Evolutionary conservation across 1,140 invertebrate species (phyloP).

Genomic region (Archegozetes longisetosus): DNA sequence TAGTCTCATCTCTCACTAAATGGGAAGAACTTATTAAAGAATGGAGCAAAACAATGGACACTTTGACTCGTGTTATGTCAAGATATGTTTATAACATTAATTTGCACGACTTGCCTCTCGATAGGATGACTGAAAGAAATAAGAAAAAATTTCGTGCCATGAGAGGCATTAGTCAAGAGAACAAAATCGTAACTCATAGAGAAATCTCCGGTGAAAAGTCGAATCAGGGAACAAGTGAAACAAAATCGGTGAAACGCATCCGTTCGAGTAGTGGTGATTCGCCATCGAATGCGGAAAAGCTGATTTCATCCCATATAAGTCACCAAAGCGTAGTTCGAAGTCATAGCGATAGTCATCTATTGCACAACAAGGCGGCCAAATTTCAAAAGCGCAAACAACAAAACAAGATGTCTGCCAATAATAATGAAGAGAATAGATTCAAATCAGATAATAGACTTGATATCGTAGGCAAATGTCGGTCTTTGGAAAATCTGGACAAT

Average conservation of each 20-base stretch:
- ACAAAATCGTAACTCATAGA: not conserved
- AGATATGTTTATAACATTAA: slow-evolving; percentile 84
- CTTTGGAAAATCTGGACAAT: not conserved
- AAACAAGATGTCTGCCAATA: not conserved
- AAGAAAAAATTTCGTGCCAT: not conserved
- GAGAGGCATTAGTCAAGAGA: not conserved
- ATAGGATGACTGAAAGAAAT: slow-evolving; percentile 50
- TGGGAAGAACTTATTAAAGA: slow-evolving; percentile 91
- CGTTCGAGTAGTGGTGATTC: not conserved
- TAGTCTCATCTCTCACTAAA: slow-evolving; percentile 69
- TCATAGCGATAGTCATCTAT: not conserved
- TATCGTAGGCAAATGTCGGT: not conserved
- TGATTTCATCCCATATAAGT: not conserved
- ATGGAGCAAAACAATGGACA: slow-evolving; percentile 96
- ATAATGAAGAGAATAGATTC: not conserved
- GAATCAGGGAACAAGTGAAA: not conserved
- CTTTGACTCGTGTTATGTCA: slow-evolving; percentile 74
- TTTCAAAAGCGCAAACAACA: not conserved
- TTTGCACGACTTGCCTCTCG: slow-evolving; percentile 69
- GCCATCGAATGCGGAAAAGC: not conserved
- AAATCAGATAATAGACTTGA: not conserved
- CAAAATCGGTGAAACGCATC: not conserved
- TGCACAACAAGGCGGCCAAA: not conserved
- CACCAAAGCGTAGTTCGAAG: not conserved
- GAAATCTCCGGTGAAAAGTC: not conserved